These are phyloP conservation scores for Caloenas nicobarica DNA, from an alignment of 2,113 vertebrate species.

Conservation along the genomic window DNA sequence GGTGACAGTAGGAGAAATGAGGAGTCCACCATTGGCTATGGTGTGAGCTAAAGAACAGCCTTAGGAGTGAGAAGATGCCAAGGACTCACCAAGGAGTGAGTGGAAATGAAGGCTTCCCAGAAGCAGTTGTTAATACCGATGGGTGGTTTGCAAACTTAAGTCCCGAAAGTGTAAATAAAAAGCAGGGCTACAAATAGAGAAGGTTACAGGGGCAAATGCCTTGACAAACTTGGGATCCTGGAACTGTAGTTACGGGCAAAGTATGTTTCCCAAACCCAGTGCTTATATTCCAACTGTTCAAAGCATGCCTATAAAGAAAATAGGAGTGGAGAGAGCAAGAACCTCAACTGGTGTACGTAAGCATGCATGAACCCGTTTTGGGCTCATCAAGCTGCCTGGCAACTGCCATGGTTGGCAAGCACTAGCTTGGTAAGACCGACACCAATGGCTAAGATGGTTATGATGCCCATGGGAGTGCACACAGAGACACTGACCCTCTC, in stretches of 20 bases:
- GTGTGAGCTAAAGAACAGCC: neutral
- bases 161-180: neutral
- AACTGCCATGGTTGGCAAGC: neutral
- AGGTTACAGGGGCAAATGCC: neutral
- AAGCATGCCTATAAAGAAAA: neutral
- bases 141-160: neutral
- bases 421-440: neutral
- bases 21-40: accelerated
- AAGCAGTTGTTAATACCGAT: neutral
- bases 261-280: neutral
- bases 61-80: neutral
- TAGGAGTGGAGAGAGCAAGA: neutral
- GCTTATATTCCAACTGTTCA: neutral
- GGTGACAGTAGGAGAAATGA: neutral
- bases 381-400: neutral
- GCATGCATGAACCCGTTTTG: neutral
- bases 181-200: neutral
- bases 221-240: neutral
- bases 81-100: neutral
- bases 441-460: neutral
- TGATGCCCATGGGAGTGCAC: neutral
- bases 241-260: neutral
- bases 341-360: neutral
- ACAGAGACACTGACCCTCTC: neutral
- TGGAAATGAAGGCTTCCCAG: neutral